phyloP scores from a whole-genome alignment of 1,140 invertebrate species.

The Ganaspis sp. region DNA sequence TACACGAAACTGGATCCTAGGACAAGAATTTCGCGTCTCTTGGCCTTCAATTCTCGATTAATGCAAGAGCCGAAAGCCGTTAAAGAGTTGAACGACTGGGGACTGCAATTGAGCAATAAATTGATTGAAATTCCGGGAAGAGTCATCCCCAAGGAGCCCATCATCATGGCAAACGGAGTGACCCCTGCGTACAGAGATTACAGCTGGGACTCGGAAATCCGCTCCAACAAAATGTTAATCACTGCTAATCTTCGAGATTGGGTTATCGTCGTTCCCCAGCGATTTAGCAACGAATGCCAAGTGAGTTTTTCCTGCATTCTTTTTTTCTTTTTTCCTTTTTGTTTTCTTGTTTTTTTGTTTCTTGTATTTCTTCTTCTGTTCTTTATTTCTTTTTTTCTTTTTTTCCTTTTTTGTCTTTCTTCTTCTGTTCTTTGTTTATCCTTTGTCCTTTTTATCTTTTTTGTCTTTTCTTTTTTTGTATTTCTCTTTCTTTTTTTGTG shows the following conservation, averaged over 20 bases:
- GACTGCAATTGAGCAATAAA: constrained; percentile 77
- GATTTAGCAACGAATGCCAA: constrained; percentile 63
- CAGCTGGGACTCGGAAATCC: neutral
- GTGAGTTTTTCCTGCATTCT: neutral
- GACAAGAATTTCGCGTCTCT: constrained; percentile 79
- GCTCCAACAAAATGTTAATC: neutral
- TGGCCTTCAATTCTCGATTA: constrained; percentile 79
- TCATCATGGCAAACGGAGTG: constrained; percentile 67
- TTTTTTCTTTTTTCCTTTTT: neutral
- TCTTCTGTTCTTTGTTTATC: too few relatives aligned
- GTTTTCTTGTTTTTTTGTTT: constrained; percentile 16
- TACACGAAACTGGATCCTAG: constrained; percentile 81
- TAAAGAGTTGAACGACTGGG: constrained; percentile 79
- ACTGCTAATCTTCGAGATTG: constrained; percentile 44
- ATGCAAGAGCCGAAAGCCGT: constrained; percentile 73
- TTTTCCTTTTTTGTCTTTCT: too few relatives aligned
- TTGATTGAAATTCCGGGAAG: constrained; percentile 79
- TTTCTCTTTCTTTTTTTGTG: too few relatives aligned
- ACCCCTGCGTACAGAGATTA: neutral
- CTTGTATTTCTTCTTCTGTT: neutral
- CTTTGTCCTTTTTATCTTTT: too few relatives aligned
- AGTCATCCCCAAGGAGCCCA: constrained; percentile 77
- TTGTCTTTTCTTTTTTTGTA: too few relatives aligned
- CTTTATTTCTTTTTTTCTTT: too few relatives aligned
- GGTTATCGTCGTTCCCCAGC: constrained; percentile 53